These are phyloP conservation scores for Micronycteris hirsuta DNA, from an alignment of 2,113 vertebrate genomes.

Conservation along the genomic window DNA sequence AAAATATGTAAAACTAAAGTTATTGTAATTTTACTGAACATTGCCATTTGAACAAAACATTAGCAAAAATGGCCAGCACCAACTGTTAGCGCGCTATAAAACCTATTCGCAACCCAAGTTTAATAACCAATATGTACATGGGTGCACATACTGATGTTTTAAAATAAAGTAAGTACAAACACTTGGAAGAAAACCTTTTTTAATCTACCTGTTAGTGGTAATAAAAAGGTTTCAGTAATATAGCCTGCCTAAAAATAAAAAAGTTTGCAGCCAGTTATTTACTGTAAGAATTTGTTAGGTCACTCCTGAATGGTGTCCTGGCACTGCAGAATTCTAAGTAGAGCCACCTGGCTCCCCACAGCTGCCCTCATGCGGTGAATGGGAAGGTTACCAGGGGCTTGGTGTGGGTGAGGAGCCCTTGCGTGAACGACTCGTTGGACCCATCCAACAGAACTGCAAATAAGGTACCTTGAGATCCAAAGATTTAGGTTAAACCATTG, in stretches of 20 bases:
- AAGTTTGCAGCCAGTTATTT: not conserved
- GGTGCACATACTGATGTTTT: not conserved
- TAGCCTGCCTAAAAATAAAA: not conserved
- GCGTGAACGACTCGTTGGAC: not conserved
- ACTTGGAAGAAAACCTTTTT: not conserved
- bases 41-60: no score
- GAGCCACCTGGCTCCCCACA: not conserved
- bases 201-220: not conserved
- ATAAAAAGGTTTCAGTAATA: not conserved
- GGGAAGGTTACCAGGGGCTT: not conserved
- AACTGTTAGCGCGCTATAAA: no score
- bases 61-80: no score
- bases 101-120: no score
- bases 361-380: not conserved
- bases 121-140: not conserved
- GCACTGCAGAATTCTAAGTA: not conserved
- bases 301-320: not conserved
- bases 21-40: no score
- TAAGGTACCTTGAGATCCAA: not conserved
- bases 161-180: not conserved
- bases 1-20: no score
- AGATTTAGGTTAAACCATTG: not conserved
- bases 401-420: not conserved
- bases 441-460: not conserved
- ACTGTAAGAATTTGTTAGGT: not conserved